Conservation (phyloP, 2,888 invertebrate species). For the Eupelmus urozonus region DNA sequence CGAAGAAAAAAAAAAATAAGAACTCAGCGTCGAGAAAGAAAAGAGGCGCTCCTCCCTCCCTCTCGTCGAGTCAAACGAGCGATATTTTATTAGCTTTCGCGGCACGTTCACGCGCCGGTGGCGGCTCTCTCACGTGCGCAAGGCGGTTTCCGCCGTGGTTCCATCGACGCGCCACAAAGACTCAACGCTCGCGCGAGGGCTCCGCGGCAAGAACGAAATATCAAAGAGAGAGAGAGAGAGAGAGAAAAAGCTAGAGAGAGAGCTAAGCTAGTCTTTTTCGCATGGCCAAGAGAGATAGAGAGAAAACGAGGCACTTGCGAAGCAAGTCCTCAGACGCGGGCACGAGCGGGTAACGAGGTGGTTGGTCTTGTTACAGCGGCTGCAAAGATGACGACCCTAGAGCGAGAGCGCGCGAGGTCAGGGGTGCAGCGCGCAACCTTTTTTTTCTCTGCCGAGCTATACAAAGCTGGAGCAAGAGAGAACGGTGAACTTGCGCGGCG, state of each 20-base stretch:
- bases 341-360: slow-evolving; percentile 39
- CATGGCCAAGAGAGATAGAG: too few species aligned
- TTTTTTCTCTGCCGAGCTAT: background rate
- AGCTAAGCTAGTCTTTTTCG: background rate
- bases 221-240: slow-evolving; percentile 27
- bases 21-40: background rate
- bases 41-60: background rate
- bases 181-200: background rate
- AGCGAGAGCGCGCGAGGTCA: too few species aligned
- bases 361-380: slow-evolving; percentile 20
- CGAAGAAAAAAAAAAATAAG: background rate
- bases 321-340: slow-evolving; percentile 8
- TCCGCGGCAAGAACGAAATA: slow-evolving; percentile 26
- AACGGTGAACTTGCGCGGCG: background rate
- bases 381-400: too few species aligned
- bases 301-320: slow-evolving; percentile 47
- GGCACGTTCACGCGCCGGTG: slow-evolving; percentile 26
- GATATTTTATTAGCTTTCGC: slow-evolving; percentile 45
- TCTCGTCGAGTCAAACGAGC: background rate
- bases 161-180: background rate
- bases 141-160: too few species aligned
- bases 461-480: background rate
- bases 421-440: too few species aligned
- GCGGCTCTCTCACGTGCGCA: background rate
- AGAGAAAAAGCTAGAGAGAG: slow-evolving; percentile 6